phyloP scores from a whole-genome alignment of 2,797 vertebrate species.

The Momotus momota region DNA sequence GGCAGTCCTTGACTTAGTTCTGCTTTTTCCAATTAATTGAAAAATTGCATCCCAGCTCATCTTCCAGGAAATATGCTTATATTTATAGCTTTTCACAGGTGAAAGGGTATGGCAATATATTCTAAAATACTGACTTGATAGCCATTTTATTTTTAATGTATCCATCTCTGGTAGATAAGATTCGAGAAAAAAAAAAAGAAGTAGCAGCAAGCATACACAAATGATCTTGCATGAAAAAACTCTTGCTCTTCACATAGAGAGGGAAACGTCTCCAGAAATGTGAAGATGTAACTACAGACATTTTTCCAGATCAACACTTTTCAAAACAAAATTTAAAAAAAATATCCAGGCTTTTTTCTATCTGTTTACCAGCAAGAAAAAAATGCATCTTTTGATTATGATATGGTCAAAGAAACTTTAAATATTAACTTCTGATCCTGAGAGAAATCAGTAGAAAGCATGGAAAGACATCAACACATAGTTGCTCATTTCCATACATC shows the following conservation, averaged over 20 bases:
- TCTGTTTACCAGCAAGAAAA: neutral
- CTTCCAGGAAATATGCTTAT: constrained; percentile 64
- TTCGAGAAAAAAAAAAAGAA: neutral
- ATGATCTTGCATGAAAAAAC: neutral
- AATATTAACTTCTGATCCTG: neutral
- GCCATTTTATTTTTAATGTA: constrained; percentile 49
- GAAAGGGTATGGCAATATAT: constrained; percentile 32
- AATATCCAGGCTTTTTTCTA: neutral
- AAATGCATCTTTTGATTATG: neutral
- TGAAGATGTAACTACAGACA: neutral
- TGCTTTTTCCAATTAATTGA: constrained; percentile 77
- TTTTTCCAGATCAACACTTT: neutral
- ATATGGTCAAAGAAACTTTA: neutral
- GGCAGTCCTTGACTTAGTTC: constrained; percentile 72
- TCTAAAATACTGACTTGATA: constrained; percentile 49
- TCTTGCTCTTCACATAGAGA: neutral
- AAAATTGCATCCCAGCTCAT: constrained; percentile 73
- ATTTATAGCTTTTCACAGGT: constrained; percentile 58
- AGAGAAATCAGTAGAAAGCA: neutral
- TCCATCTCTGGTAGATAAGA: constrained; percentile 5
- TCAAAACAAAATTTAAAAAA: neutral
- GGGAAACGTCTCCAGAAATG: neutral
- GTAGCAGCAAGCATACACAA: neutral
- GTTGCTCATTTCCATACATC: neutral
- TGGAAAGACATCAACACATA: neutral